Base-by-base conservation (phyloP, 2,797 vertebrate genomes). In the Kryptolebias ocellatus region DNA sequence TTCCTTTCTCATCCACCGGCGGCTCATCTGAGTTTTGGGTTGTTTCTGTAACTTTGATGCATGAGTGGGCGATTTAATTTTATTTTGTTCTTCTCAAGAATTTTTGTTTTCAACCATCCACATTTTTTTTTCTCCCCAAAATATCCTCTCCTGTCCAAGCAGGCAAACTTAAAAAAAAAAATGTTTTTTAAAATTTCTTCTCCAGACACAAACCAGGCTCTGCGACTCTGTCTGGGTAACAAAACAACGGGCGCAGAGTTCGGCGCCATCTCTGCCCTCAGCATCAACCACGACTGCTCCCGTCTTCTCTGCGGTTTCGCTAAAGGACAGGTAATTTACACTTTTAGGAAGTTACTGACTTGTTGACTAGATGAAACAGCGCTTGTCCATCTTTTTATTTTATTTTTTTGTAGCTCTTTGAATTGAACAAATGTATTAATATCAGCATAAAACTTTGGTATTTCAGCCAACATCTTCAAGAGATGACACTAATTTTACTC, bases 271-370 rank as follows among this genome's bases (percentile, higher is more conserved):
- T 99, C 98, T 4, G 97, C 98, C 42, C 95, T 99, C 80, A 98
- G 95, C 80, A 96, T 99, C 87, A 99, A 99, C 93, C 96, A 92
- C 0, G 96, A 98, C 86, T 98, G 97, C 55, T 96, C 97, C 0
- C 90, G 98, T 59, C 95, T 99, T 66, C 96, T 99, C 29, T 99
- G 97, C 57, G 98, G 97, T 4, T 99, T 99, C 76, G 97, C 97
- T 2, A 98, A 97, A 89, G 98, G 98, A 91, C 97, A 99, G 95
- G 98, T 99, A 63, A 10, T 15, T 14, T 31, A 7, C 11, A 51
- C 14, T 5, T 20, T 20, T 34, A 9, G 6, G 14, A 54, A 29
- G 12, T 54, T 4, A 53, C 27, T 29, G 5, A 5, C 15, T 16
- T 29, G n/a, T 50, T 50, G 47, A 50, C n/a, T 50, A 2, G 7